Evolutionary conservation across 2,113 vertebrate genomes (phyloP), one percentile per base, ranked within the genome.

Genomic region (Serinus canaria): DNA sequence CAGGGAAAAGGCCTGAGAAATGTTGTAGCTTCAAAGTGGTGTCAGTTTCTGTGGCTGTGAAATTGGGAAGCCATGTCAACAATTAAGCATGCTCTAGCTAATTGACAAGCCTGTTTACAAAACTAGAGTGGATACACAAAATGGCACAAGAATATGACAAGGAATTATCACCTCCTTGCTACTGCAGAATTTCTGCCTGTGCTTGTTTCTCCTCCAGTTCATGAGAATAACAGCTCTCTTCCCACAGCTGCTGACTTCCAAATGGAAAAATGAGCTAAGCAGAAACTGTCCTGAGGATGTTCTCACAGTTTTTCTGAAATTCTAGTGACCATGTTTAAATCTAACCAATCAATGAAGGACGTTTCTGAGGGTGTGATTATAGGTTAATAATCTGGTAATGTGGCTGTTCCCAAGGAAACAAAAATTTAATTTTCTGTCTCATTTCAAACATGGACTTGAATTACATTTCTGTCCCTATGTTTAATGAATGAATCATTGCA

Each of bases 401-500:
- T 33, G 55, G 44, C 50, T 47, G 75, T 83, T 95, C 60, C 60
- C n/a, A 63, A 74, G 76, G 88, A 94, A 94, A 90, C 1, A 0
- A 86, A 94, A 92, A 83, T 31, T 49, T 58, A 74, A 90, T 90
- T 92, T 96, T 80, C 83, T 80, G 69, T 13, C 76, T 80, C 3
- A 3, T 83, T 94, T 95, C 56, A 86, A 81, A 90, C 22, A 30
- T 63, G 67, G 39, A 83, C 33, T 75, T 93, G 85, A 93, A 94
- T 90, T 78, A 83, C 64, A 70, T 86, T 90, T 86, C 87, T 83
- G 58, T 49, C 37, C 91, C 60, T 86, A 55, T 46, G n/a, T 89
- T 84, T 85, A 95, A 90, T 83, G 72, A 95, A 94, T 41, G 92
- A 92, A 95, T 79, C 1, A 2, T 75, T 93, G 35, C 56, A 59